Conservation (phyloP, 2,113 vertebrate species). For the Coreoperca whiteheadi region DNA sequence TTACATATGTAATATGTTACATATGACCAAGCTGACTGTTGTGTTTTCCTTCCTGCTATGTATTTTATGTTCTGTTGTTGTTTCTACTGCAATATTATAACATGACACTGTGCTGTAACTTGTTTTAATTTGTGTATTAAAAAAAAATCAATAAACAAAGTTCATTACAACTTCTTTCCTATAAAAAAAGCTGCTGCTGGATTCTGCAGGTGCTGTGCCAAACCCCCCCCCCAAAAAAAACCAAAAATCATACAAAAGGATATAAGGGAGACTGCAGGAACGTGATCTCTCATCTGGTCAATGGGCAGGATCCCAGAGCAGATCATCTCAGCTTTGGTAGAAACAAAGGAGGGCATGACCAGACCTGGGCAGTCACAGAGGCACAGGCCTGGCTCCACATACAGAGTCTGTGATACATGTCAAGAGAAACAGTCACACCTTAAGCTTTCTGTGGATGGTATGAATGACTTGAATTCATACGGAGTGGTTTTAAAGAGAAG, state of each 20-base stretch:
- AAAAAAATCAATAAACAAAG: too few relatives aligned
- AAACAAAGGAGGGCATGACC: constrained; percentile 98
- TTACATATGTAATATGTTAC: too few relatives aligned
- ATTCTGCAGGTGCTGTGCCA: neutral
- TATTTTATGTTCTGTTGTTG: too few relatives aligned
- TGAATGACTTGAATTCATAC: neutral
- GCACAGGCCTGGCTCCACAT: constrained; percentile 92
- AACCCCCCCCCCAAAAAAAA: too few relatives aligned
- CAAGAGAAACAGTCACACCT: neutral
- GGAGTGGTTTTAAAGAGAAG: neutral
- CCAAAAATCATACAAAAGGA: constrained; percentile 82
- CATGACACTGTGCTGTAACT: too few relatives aligned
- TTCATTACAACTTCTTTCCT: neutral
- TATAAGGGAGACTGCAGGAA: constrained; percentile 93
- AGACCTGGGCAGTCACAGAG: constrained; percentile 97
- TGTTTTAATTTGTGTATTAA: too few relatives aligned
- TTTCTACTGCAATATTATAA: too few relatives aligned
- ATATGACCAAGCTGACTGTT: too few relatives aligned
- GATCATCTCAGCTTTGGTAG: constrained; percentile 98
- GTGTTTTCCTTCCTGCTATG: too few relatives aligned
- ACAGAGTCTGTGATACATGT: constrained; percentile 89
- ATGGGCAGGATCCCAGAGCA: constrained; percentile 96
- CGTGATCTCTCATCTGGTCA: constrained; percentile 96
- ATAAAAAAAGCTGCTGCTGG: neutral
- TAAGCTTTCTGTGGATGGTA: neutral